These are phyloP conservation scores for Cataglyphis rosenhaueri DNA, from an alignment of 2,888 invertebrate species.

Conservation along the genomic window DNA sequence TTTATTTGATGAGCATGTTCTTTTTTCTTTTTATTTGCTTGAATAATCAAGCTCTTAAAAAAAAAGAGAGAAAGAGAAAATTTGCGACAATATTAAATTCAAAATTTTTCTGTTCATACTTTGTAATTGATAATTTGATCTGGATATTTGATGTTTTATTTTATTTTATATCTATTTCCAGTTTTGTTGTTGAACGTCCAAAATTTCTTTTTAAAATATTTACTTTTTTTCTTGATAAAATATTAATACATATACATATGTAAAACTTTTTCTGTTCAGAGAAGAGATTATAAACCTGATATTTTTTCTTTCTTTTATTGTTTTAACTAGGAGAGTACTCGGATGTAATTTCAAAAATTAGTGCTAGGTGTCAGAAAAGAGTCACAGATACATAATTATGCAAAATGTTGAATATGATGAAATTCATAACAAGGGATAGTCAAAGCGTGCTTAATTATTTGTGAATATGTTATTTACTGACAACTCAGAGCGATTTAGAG, in stretches of 20 bases:
- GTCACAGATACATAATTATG: not conserved
- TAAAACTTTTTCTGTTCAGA: not conserved
- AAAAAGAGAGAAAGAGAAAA: not conserved
- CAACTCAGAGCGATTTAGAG: not conserved
- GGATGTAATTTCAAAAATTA: not conserved
- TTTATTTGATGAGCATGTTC: not conserved
- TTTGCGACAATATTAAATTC: not conserved
- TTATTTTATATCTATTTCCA: not conserved
- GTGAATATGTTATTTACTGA: not conserved
- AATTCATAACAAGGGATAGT: not conserved
- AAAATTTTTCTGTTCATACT: conserved; percentile 3
- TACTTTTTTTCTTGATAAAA: not conserved
- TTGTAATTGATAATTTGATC: not conserved
- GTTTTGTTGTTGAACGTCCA: not conserved
- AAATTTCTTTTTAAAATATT: not conserved
- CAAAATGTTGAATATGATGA: not conserved
- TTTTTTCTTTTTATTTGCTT: not conserved
- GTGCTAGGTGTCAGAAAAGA: not conserved
- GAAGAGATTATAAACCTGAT: not conserved
- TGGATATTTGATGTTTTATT: not conserved
- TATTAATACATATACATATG: not conserved
- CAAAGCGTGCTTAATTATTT: conserved; percentile 30
- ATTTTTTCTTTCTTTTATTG: not conserved
- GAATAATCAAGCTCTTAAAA: conserved; percentile 31
- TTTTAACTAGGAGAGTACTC: not conserved